Percentiles rank a stretch among this genome's conserved stretches.
Conservation (phyloP, 1,140 invertebrate genomes). For the Drosophila rufa region DNA sequence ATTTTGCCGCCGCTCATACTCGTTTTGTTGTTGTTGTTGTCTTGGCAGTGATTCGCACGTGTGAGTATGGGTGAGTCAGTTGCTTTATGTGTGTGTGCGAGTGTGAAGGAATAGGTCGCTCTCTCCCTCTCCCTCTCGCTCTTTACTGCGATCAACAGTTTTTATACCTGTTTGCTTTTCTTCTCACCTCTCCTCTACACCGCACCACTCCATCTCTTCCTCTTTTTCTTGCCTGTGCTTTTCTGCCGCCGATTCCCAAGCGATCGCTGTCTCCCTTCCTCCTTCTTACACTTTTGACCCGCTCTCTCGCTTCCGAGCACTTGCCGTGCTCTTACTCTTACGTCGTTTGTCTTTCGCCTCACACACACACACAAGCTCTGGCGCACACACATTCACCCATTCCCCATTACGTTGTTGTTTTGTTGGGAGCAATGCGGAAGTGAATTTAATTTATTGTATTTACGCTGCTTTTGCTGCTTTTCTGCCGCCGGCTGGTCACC, state of each 20-base stretch:
- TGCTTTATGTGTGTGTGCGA: neutral
- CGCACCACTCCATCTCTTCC: neutral
- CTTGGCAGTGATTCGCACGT: slow-evolving; percentile 59
- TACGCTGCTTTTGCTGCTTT: slow-evolving; percentile 63
- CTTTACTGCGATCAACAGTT: slow-evolving; percentile 61
- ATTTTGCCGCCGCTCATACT: slow-evolving; percentile 47
- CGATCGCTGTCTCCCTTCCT: slow-evolving; percentile 35
- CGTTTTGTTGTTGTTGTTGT: slow-evolving; percentile 33
- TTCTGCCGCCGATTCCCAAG: slow-evolving; percentile 48
- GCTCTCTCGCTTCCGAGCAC: slow-evolving; percentile 65
- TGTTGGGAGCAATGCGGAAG: slow-evolving; percentile 84
- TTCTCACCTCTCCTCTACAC: slow-evolving; percentile 3
- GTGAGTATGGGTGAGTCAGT: slow-evolving; percentile 60
- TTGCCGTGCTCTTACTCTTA: slow-evolving; percentile 61
- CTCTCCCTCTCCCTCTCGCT: slow-evolving; percentile 10
- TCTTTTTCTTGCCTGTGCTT: slow-evolving; percentile 26
- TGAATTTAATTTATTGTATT: slow-evolving; percentile 85
- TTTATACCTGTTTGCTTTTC: slow-evolving; percentile 75
- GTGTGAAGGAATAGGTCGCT: slow-evolving; percentile 45
- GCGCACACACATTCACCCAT: slow-evolving; percentile 46
- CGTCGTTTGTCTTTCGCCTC: slow-evolving; percentile 57
- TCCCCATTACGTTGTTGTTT: slow-evolving; percentile 76
- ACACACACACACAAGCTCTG: slow-evolving; percentile 33
- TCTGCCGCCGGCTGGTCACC: slow-evolving; percentile 55
- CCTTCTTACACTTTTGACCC: slow-evolving; percentile 39